These are phyloP conservation scores for Corbicula japonica DNA, from an alignment of 2,888 invertebrate species.

Conservation along the genomic window DNA sequence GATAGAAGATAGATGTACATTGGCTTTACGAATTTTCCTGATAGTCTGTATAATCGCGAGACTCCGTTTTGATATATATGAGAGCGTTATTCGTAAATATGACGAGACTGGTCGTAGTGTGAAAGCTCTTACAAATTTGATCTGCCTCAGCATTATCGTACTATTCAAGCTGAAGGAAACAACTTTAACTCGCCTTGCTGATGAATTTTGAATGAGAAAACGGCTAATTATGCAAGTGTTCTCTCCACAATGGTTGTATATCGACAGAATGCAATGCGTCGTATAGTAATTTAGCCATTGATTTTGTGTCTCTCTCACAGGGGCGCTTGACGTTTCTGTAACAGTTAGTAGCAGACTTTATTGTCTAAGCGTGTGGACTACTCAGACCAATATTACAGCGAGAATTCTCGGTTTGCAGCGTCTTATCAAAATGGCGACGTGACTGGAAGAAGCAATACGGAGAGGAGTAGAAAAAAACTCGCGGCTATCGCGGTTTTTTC, in stretches of 20 bases:
- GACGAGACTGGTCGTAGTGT: conserved; percentile 20
- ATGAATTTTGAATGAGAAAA: conserved; percentile 76
- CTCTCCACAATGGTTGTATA: conserved; percentile 40
- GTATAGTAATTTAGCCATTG: conserved; percentile 41
- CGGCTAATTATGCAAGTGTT: conserved; percentile 74
- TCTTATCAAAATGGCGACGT: conserved; percentile 47
- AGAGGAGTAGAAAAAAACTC: conserved; percentile 1
- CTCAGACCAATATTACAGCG: conserved; percentile 20
- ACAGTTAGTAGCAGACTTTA: conserved; percentile 28
- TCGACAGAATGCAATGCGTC: conserved; percentile 37
- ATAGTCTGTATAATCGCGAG: background rate
- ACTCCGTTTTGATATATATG: conserved; percentile 7
- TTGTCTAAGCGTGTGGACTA: conserved; percentile 51
- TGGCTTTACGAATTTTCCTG: background rate
- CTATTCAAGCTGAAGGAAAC: conserved; percentile 59
- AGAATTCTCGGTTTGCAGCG: conserved; percentile 16
- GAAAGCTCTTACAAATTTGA: conserved; percentile 18
- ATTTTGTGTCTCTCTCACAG: conserved; percentile 53
- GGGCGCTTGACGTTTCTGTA: conserved; percentile 50
- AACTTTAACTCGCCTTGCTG: conserved; percentile 63
- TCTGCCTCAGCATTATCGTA: conserved; percentile 18
- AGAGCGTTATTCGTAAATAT: conserved; percentile 19
- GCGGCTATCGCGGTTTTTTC: conserved; percentile 14
- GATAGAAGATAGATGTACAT: conserved; percentile 6
- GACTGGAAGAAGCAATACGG: conserved; percentile 18